Evolutionary conservation across 2,797 vertebrate genomes (phyloP).

Genomic region (Saxicola maurus): DNA sequence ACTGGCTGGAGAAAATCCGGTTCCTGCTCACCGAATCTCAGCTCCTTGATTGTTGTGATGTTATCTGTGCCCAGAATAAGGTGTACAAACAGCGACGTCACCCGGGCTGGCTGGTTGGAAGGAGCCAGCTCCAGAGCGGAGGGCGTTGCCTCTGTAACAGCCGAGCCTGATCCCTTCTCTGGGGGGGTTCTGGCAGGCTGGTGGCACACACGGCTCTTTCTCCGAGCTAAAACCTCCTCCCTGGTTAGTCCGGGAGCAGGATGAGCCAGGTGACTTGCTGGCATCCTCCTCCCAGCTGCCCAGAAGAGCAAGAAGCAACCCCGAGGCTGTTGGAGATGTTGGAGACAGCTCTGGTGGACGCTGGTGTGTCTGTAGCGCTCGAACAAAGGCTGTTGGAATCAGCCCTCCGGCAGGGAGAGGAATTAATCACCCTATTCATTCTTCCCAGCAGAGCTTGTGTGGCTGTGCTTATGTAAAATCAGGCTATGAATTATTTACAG

Average conservation of each 20-base stretch:
- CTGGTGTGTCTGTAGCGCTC: background rate
- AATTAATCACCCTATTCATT: conserved; percentile 28
- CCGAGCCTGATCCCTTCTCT: background rate
- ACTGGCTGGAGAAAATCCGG: background rate
- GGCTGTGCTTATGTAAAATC: background rate
- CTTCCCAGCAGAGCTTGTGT: background rate
- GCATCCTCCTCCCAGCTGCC: background rate
- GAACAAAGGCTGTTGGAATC: conserved; percentile 33
- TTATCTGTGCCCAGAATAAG: background rate
- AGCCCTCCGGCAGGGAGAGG: background rate
- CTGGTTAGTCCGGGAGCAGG: background rate
- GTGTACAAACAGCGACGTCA: background rate
- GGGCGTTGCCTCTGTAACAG: background rate
- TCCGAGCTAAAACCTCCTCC: background rate
- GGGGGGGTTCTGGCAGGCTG: background rate
- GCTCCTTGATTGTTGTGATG: background rate
- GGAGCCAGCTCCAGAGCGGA: background rate
- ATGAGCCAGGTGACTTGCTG: background rate
- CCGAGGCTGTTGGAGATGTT: background rate
- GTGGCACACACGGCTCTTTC: background rate
- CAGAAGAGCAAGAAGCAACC: background rate
- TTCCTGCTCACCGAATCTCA: background rate
- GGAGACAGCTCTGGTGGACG: background rate
- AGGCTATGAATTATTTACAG: conserved; percentile 46
- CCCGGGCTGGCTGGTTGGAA: background rate